phyloP scores from a whole-genome alignment of 2,888 invertebrate species.

The Rugalucina vietnamica region DNA sequence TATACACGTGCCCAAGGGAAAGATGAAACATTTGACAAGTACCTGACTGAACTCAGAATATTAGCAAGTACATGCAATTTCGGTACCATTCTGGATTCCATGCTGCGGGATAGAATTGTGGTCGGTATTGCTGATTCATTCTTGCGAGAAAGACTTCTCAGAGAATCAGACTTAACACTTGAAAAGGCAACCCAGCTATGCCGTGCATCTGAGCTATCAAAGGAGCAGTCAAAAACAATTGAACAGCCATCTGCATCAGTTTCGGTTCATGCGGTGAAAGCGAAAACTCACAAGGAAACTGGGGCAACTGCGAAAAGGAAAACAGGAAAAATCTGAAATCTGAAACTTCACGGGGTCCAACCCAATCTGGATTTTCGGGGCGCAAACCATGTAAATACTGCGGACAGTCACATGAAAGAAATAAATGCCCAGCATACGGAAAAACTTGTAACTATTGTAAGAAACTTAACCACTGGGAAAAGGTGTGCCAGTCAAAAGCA shows the following conservation, averaged over 20 bases:
- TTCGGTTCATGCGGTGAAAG: neutral
- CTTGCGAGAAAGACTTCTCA: constrained; percentile 31
- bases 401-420: neutral
- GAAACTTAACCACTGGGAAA: neutral
- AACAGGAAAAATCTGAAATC: no score
- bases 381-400: neutral
- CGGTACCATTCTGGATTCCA: constrained; percentile 21
- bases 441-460: neutral
- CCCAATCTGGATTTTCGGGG: no score
- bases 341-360: no score
- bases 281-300: no score
- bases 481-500: neutral
- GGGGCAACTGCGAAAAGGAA: no score
- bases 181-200: constrained; percentile 38
- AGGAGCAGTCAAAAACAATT: constrained; percentile 21
- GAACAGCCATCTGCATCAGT: no score
- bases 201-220: constrained; percentile 41
- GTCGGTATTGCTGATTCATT: constrained; percentile 19
- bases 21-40: constrained; percentile 37
- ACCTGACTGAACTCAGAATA: constrained; percentile 38
- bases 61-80: constrained; percentile 38
- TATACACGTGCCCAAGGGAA: constrained; percentile 16
- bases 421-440: neutral
- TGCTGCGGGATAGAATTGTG: constrained; percentile 38
- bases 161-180: constrained; percentile 28